Evolutionary conservation across 2,888 invertebrate species (phyloP).

Genomic region (Callinectes sapidus): DNA sequence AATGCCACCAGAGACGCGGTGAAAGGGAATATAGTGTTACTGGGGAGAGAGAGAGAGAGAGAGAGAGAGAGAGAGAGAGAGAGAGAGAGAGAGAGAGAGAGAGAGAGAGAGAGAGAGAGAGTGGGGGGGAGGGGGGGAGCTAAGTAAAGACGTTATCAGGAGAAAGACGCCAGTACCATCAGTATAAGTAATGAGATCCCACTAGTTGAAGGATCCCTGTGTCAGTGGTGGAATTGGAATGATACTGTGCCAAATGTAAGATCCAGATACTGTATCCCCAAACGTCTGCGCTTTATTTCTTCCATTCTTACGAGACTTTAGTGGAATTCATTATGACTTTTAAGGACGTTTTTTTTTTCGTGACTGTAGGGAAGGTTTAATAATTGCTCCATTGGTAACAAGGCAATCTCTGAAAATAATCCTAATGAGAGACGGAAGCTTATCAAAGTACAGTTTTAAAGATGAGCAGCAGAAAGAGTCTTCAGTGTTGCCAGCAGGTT

Average conservation of each 20-base stretch:
- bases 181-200: neutral
- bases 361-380: too few species aligned
- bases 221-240: neutral
- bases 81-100: constrained; percentile 10
- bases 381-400: too few species aligned
- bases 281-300: too few species aligned
- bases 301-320: too few species aligned
- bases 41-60: neutral
- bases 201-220: neutral
- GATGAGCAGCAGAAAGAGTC: neutral
- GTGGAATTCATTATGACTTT: too few species aligned
- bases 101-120: neutral
- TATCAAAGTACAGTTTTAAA: too few species aligned
- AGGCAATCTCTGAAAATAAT: too few species aligned
- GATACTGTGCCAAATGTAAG: neutral
- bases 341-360: too few species aligned
- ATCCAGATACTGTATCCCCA: neutral
- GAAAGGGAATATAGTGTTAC: neutral
- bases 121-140: neutral
- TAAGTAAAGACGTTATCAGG: neutral
- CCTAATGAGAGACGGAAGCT: too few species aligned
- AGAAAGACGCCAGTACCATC: neutral
- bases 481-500: neutral
- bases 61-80: constrained; percentile 20
- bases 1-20: neutral